These are phyloP conservation scores for Malaclemys terrapin DNA, from an alignment of 2,113 vertebrate genomes.

Conservation along the genomic window DNA sequence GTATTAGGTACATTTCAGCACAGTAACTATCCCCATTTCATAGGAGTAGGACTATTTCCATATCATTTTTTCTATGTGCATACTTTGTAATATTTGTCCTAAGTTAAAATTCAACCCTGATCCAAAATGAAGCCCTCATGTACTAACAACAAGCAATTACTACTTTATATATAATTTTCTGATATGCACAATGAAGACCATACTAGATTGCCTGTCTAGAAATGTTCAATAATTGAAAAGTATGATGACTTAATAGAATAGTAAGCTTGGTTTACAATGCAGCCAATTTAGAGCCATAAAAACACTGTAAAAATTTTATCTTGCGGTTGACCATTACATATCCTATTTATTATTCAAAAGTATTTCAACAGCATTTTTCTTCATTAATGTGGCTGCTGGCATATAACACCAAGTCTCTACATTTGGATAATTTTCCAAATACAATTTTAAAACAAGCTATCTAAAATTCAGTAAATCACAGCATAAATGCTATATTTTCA, in stretches of 20 bases:
- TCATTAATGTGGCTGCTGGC: slow-evolving; percentile 80
- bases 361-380: slow-evolving; percentile 79
- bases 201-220: slow-evolving; percentile 75
- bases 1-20: slow-evolving; percentile 70
- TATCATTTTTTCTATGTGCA: slow-evolving; percentile 39
- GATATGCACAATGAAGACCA: slow-evolving; percentile 64
- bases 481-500: slow-evolving; percentile 39
- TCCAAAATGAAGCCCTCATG: slow-evolving; percentile 56
- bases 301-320: slow-evolving; percentile 83
- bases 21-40: slow-evolving; percentile 46
- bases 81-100: slow-evolving; percentile 64
- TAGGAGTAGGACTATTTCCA: slow-evolving; percentile 56
- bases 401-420: slow-evolving; percentile 76
- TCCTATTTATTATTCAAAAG: slow-evolving; percentile 82
- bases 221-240: slow-evolving; percentile 84
- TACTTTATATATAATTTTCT: slow-evolving; percentile 65
- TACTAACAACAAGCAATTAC: slow-evolving; percentile 68
- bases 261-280: slow-evolving; percentile 82
- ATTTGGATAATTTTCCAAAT: slow-evolving; percentile 70
- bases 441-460: slow-evolving; percentile 59
- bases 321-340: slow-evolving; percentile 78
- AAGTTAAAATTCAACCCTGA: slow-evolving; percentile 73
- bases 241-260: slow-evolving; percentile 81
- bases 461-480: slow-evolving; percentile 50
- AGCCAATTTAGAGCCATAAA: slow-evolving; percentile 83